Evolutionary conservation across 2,797 vertebrate genomes (phyloP), one percentile per base, ranked within the genome.

Genomic region (Gymnopithys bicolor): DNA sequence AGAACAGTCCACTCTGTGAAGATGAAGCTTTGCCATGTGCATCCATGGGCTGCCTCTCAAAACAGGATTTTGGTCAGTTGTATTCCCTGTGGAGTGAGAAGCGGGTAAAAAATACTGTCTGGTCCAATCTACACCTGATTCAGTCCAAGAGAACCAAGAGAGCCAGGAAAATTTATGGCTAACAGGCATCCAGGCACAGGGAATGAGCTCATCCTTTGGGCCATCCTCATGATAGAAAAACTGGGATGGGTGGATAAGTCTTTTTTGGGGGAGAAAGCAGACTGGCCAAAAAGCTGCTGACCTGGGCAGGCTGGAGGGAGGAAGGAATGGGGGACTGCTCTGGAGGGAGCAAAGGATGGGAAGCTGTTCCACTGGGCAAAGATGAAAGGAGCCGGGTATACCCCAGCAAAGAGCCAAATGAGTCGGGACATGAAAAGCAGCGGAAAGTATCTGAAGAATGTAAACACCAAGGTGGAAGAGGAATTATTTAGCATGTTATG

Each of bases 381-480:
- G 94, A 96, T 96, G 80, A 96, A 95, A 93, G 93, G 87, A 88
- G 70, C 60, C 0, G 37, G 35, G 80, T 89, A 35, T 24, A 91
- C 79, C 74, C 77, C 74, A 79, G 70, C 37, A 43, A 91, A 96
- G 87, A 91, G 63, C 81, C 83, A 70, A 81, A 82, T 37, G 93
- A 96, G 87, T 46, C 71, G 28, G 93, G 89, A 96, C 91, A 94
- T 96, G 94, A 96, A 94, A 97, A 97, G 95, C 90, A 16, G 68
- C 0, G 0, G 78, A 92, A 95, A 92, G 74, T 64, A 97, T 96
- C 91, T 71, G 67, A 97, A 97, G 96, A 97, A 96, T 96, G 95
- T 96, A 96, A 96, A 97, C 95, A 95, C 77, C 63, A 97, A 96
- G 94, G 95, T 96, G 95, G 94, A 96, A 96, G 94, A 68, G 87